Evolutionary conservation across 1,140 invertebrate genomes (phyloP).

Genomic region (Pseudomyrmex dendroicus): DNA sequence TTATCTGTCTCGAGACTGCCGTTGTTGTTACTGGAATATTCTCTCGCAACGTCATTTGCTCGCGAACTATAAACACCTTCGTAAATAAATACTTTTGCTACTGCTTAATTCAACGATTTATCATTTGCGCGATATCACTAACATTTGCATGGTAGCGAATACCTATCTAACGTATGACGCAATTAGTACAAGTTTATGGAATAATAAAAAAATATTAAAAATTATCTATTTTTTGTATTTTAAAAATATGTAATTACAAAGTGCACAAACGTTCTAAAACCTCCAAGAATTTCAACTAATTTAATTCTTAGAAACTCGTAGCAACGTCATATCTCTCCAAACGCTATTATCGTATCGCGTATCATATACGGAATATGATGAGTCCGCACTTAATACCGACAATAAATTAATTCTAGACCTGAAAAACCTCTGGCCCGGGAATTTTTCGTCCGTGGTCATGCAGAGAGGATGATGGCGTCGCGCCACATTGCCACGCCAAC

Average conservation of each 20-base stretch:
- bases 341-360: slow-evolving; percentile 3
- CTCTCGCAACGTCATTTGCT: slow-evolving; percentile 42
- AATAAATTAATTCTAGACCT: slow-evolving; percentile 71
- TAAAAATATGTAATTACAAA: not conserved
- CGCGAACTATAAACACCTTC: not conserved
- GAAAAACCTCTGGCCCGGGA: slow-evolving; percentile 69
- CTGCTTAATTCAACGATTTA: slow-evolving; percentile 41
- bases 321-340: not conserved
- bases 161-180: not conserved
- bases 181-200: not conserved
- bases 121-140: slow-evolving; percentile 39
- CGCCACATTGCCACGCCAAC: slow-evolving; percentile 35
- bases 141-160: not conserved
- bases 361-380: not conserved
- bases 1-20: slow-evolving; percentile 68
- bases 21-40: slow-evolving; percentile 55
- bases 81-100: slow-evolving; percentile 44
- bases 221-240: too few species aligned
- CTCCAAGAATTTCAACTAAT: too few species aligned
- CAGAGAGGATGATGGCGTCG: slow-evolving; percentile 69
- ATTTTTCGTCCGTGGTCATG: slow-evolving; percentile 80
- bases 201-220: not conserved
- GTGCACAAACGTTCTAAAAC: not conserved
- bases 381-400: slow-evolving; percentile 30
- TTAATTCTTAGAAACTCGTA: not conserved